A percentile compares a stretch with the other conserved stretches of the same genome.
Conservation (phyloP, 2,888 invertebrate genomes). For the Hydrotaea cyrtoneurina region DNA sequence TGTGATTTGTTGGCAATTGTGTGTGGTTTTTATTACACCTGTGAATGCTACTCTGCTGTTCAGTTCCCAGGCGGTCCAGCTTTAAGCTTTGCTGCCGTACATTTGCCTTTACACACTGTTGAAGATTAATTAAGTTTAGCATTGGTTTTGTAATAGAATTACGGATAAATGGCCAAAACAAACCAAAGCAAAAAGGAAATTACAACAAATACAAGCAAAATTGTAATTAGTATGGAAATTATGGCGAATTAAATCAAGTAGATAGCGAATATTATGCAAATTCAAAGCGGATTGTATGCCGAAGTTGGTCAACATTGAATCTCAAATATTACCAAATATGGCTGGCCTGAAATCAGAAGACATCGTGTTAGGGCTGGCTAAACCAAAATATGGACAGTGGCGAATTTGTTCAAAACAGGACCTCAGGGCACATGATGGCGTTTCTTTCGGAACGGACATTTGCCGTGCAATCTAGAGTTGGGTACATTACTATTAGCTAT, state of each 20-base stretch:
- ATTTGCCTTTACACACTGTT: no score
- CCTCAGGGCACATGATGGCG: no score
- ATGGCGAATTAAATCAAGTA: background rate
- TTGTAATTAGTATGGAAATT: background rate
- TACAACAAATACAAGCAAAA: background rate
- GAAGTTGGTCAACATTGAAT: no score
- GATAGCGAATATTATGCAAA: background rate
- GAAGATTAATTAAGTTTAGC: background rate
- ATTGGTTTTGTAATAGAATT: background rate
- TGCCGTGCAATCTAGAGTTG: no score
- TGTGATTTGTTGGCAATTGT: constrained; percentile 1
- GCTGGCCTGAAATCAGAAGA: no score
- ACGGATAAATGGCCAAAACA: background rate
- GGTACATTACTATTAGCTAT: no score
- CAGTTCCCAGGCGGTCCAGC: background rate
- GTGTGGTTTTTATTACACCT: constrained; percentile 1
- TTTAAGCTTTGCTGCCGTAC: background rate
- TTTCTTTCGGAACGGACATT: no score
- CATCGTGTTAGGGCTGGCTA: no score
- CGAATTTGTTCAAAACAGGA: no score
- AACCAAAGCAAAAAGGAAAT: no score
- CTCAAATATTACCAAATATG: no score
- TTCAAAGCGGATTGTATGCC: background rate
- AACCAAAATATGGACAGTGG: no score
- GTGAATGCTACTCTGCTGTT: constrained; percentile 41